Evolutionary conservation across 2,113 vertebrate genomes (phyloP).

Genomic region (Xiphophorus couchianus): DNA sequence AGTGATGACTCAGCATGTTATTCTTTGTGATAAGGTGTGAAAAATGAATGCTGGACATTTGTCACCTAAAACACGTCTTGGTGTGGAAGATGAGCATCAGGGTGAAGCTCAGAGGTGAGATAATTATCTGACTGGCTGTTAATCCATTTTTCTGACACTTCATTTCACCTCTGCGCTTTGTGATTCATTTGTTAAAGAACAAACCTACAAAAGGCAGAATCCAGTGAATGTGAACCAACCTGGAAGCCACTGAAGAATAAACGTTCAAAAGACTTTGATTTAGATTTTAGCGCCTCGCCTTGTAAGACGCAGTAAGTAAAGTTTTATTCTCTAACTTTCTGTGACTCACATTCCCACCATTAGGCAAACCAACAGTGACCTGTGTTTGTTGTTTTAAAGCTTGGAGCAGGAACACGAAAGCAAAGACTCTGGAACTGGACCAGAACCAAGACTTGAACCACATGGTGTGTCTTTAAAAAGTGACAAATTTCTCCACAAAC

Average conservation of each 20-base stretch:
- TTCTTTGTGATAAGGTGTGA: background rate
- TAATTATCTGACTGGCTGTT: no score
- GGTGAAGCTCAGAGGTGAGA: background rate
- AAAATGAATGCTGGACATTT: background rate
- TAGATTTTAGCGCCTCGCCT: no score
- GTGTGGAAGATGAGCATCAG: background rate
- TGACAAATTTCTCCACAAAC: background rate
- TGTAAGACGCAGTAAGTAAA: no score
- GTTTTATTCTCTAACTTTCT: no score
- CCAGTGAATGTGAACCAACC: no score
- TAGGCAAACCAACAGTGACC: background rate
- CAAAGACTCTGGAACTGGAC: background rate
- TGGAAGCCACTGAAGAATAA: no score
- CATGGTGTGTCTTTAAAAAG: background rate
- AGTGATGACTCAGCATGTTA: background rate
- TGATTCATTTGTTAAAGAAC: no score
- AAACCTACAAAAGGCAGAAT: no score
- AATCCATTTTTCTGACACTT: no score
- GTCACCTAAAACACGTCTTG: rapidly evolving
- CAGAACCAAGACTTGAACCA: background rate
- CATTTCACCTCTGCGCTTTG: no score
- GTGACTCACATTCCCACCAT: background rate
- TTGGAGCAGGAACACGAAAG: background rate
- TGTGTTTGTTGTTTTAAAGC: background rate
- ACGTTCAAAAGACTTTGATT: no score